Percentiles rank a stretch among this genome's conserved stretches.
Evolutionary conservation across 2,113 vertebrate species (phyloP).

Genomic region (Malaclemys terrapin): DNA sequence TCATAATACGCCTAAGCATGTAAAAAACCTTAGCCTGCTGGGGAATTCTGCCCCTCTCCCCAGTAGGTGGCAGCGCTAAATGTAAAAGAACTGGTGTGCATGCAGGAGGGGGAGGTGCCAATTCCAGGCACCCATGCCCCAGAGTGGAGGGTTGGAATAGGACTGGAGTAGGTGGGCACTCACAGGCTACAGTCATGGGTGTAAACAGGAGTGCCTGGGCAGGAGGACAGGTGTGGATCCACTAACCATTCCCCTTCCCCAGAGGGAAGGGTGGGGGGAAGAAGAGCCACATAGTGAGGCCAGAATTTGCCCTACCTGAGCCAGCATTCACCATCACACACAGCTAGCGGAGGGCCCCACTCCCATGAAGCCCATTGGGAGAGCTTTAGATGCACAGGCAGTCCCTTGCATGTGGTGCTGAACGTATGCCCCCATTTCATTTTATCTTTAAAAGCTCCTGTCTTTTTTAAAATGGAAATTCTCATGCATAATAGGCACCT

Average conservation of each 20-base stretch:
- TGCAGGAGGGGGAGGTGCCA: neutral
- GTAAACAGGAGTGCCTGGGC: neutral
- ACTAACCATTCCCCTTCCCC: neutral
- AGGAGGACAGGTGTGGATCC: neutral
- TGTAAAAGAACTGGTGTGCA: neutral
- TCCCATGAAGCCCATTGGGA: neutral
- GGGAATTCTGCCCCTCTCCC: neutral
- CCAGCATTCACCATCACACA: neutral
- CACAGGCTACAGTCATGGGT: neutral
- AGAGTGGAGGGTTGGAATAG: neutral
- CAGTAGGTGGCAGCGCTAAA: neutral
- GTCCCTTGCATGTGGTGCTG: neutral
- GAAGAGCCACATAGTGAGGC: neutral
- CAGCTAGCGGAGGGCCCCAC: neutral
- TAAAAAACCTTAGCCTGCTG: neutral
- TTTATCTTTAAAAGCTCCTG: neutral
- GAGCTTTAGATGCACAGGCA: neutral
- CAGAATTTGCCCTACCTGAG: neutral
- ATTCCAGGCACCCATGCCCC: fast-evolving
- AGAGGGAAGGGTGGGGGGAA: neutral
- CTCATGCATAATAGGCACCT: neutral
- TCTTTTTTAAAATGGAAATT: constrained; percentile 8
- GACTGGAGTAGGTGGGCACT: neutral
- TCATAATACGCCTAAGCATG: neutral
- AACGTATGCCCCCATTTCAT: neutral